Conservation (phyloP, 1,140 invertebrate genomes). For the Zaprionus taronus region DNA sequence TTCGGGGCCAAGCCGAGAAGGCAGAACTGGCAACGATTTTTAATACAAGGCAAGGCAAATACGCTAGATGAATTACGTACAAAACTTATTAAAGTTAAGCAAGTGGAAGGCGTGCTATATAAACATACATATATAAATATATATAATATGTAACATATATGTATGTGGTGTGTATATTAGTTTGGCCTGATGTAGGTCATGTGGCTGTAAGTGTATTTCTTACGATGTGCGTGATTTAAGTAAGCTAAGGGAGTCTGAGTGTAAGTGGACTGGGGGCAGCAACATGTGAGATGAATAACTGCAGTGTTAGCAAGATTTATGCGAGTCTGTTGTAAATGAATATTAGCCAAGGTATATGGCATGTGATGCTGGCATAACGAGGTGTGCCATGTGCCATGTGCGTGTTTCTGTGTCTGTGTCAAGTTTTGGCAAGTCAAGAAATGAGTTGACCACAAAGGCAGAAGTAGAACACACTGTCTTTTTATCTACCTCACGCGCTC, state of each 20-base stretch:
- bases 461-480: too few relatives aligned
- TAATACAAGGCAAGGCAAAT: conserved; percentile 36
- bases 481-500: too few relatives aligned
- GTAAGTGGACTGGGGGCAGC: not conserved
- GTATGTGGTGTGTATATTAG: not conserved
- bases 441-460: not conserved
- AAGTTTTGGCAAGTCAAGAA: not conserved
- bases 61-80: conserved; percentile 20
- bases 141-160: not conserved
- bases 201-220: not conserved
- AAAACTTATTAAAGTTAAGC: conserved; percentile 38
- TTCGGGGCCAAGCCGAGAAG: conserved; percentile 27
- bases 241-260: not conserved
- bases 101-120: conserved; percentile 17
- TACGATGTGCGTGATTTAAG: conserved; percentile 5
- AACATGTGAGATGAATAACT: conserved; percentile 12
- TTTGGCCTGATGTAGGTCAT: not conserved
- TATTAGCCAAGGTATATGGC: conserved; percentile 2
- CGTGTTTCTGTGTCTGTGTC: not conserved
- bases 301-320: not conserved
- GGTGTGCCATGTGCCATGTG: not conserved
- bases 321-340: conserved; percentile 11
- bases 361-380: not conserved
- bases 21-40: conserved; percentile 19
- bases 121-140: too few relatives aligned